phyloP scores from a whole-genome alignment of 2,888 invertebrate species.

The Phengaris alcon region DNA sequence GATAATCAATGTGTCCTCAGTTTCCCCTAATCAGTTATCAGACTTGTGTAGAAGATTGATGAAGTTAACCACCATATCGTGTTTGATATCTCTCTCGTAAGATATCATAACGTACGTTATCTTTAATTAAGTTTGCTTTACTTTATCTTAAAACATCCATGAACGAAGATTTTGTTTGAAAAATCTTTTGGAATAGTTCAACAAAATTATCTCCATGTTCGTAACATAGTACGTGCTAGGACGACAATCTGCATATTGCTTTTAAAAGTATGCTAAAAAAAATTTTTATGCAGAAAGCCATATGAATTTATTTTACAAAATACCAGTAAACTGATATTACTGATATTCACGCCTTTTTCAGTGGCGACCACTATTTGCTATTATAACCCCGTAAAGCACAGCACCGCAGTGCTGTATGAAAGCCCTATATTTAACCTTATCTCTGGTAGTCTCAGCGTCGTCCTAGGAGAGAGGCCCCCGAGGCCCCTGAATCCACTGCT shows the following conservation, averaged over 20 bases:
- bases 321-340: too few species aligned
- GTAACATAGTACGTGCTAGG: too few species aligned
- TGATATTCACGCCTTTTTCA: too few species aligned
- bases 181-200: background rate
- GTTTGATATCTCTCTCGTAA: background rate
- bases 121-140: background rate
- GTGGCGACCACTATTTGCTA: background rate
- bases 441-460: too few species aligned
- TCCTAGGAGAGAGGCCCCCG: too few species aligned
- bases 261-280: too few species aligned
- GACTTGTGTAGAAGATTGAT: background rate
- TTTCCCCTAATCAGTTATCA: background rate
- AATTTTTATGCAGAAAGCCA: too few species aligned
- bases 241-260: too few species aligned
- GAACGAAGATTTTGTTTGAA: background rate
- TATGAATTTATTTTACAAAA: too few species aligned
- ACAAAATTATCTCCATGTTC: too few species aligned
- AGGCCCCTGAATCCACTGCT: too few species aligned
- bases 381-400: background rate
- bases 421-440: background rate
- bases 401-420: background rate
- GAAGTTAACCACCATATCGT: background rate
- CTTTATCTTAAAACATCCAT: background rate
- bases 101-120: background rate
- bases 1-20: too few species aligned